A percentile compares a stretch with the other conserved stretches of the same genome.
These are phyloP conservation scores for Syngnathus floridae DNA, from an alignment of 2,113 vertebrate genomes.

Conservation along the genomic window DNA sequence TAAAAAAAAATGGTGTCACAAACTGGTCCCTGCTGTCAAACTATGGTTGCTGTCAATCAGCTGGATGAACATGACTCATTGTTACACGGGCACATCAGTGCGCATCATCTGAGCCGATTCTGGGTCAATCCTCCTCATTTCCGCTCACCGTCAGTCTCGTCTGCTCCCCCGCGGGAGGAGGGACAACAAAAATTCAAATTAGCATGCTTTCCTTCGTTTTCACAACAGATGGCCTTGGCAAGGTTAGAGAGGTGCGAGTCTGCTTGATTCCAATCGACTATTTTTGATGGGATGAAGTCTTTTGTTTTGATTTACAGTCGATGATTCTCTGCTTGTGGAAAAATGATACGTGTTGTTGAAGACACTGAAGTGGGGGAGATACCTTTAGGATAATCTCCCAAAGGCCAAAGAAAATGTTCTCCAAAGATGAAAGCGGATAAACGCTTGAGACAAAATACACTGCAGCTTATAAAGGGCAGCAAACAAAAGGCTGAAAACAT, in stretches of 20 bases:
- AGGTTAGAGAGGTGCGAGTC: constrained; percentile 39
- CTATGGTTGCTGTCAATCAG: constrained; percentile 15
- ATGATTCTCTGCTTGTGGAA: constrained; percentile 1
- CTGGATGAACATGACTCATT: constrained; percentile 33
- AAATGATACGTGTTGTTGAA: neutral
- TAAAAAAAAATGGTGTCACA: neutral
- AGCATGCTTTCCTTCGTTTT: constrained; percentile 44
- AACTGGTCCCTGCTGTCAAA: constrained; percentile 22
- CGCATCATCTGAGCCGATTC: constrained; percentile 55
- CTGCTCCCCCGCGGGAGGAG: constrained; percentile 30
- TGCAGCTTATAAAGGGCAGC: neutral
- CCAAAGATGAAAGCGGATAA: neutral
- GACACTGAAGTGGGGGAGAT: neutral
- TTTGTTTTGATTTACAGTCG: neutral
- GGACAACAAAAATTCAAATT: constrained; percentile 45
- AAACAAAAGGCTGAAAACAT: constrained; percentile 1
- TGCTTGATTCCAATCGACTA: constrained; percentile 17
- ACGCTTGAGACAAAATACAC: neutral
- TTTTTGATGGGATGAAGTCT: neutral
- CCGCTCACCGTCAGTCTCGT: constrained; percentile 11
- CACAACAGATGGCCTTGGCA: constrained; percentile 36
- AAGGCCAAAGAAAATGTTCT: neutral
- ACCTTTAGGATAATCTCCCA: neutral
- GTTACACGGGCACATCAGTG: constrained; percentile 47
- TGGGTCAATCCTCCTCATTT: constrained; percentile 56